Evolutionary conservation across 2,888 invertebrate species (phyloP), one percentile per base, ranked within the genome.

Genomic region (Dastarcus helophoroides): DNA sequence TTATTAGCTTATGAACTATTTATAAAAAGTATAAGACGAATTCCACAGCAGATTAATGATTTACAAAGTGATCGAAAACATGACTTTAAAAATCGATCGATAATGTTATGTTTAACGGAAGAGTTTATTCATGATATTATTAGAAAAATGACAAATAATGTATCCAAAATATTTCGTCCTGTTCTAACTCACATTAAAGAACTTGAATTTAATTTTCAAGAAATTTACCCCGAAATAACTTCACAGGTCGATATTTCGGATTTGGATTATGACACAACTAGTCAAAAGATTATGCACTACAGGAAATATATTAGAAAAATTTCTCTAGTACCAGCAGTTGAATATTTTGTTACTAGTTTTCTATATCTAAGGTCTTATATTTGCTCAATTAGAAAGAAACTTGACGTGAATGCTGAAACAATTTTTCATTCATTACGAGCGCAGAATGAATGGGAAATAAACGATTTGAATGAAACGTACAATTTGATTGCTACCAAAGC

Each of bases 391-490:
- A 12, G n/a, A n/a, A n/a, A 9, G 10, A 24, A 24, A 8, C 7
- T 8, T 6, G 10, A 24, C 10, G 7, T 24, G 6, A n/a, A 24
- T 24, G 6, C n/a, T n/a, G 6, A 19, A 19, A n/a, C 19, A 7
- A 19, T 19, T 19, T 19, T 7, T 19, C n/a, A n/a, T 19, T 6
- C 75, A 37, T 68, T 82, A 36, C 68, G 76, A 1, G 63, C 65
- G 23, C 65, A 68, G 19, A 79, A 80, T 46, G 71, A 71, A 46
- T 67, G 64, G 39, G 75, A 76, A 44, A 77, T 79, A 53, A 59
- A 68, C 21, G 68, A 68, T 25, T 79, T 82, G 36, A 79, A 79
- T 48, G 62, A 63, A 6, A 73, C 73, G 44, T 90, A 88, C 54
- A 71, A 79, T 55, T 63, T 64, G 13, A 76, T 90, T 33, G 70